Evolutionary conservation across 2,888 invertebrate species (phyloP), one percentile per base, ranked within the genome.

Genomic region (Cheilosia impressa): DNA sequence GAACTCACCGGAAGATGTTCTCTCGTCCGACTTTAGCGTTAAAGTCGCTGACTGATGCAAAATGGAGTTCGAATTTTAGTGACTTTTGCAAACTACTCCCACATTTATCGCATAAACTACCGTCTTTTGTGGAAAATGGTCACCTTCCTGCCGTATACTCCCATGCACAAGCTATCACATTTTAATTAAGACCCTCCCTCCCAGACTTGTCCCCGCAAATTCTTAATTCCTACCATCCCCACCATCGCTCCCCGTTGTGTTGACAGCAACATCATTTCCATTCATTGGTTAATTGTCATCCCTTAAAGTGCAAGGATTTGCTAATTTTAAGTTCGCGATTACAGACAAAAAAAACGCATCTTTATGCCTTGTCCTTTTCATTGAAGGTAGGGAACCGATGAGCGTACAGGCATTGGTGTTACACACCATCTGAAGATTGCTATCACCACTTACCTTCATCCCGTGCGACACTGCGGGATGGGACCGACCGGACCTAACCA

Each of bases 221-320:
- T 63, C 55, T 55, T 47, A 53, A 71, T 60, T 60, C 41, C 50
- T 27, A 17, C 52, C 63, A 73, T 47, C 55, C 55, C 22, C 47
- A 6, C 31, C 55, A 45, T 3, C 9, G 6, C 9, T 9, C 38
- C 13, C 38, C 10, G 38, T 13, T 38, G 13, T 38, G 13, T 13
- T 38, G 38, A 38, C 38, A 38, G 38, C 3, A 4, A 43, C 5
- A 52, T 47, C 47, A 43, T 47, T 53, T 47, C 52, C 53, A 68
- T 68, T 68, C 47, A 77, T 62, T 55, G 68, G 43, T 63, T 43
- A 62, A 68, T 77, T 62, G 17, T 77, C 60, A 69, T 77, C 62
- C 77, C 45, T 60, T 17, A 77, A 68, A 69, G 68, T 77, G 68
- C 60, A 77, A 68, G 62, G 45, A 53, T 53, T 68, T 69, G 77